Percentiles rank a stretch among this genome's conserved stretches.
Conservation (phyloP, 2,113 vertebrate genomes). For the Neomonachus schauinslandi region DNA sequence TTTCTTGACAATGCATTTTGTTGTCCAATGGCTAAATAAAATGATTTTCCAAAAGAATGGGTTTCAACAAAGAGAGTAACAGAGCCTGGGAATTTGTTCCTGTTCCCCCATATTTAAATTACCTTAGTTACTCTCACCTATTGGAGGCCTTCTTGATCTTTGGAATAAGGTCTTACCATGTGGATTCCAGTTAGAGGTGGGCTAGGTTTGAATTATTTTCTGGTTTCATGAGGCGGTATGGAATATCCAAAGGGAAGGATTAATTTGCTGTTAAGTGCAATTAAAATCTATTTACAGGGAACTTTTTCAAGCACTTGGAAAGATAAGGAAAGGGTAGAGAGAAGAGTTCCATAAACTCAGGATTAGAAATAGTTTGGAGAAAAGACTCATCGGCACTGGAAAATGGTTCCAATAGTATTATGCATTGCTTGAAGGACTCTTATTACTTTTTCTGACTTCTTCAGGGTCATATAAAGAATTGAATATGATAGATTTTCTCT, state of each 20-base stretch:
- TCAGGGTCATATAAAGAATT: not conserved
- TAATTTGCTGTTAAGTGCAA: constrained; percentile 81
- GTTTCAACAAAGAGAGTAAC: constrained; percentile 86
- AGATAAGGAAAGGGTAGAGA: constrained; percentile 50
- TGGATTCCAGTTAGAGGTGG: not conserved
- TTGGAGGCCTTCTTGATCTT: constrained; percentile 73
- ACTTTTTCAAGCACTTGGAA: constrained; percentile 65
- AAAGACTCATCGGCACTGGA: not conserved
- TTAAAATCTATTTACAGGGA: constrained; percentile 82
- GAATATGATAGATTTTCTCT: not conserved
- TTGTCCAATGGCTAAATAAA: constrained; percentile 89
- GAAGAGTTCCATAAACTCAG: constrained; percentile 49
- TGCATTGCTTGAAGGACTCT: not conserved
- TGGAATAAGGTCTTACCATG: constrained; percentile 78
- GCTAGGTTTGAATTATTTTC: constrained; percentile 65
- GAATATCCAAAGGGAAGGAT: constrained; percentile 76
- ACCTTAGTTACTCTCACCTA: constrained; percentile 80
- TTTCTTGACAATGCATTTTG: constrained; percentile 92
- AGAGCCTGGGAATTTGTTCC: constrained; percentile 78
- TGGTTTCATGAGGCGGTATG: constrained; percentile 45
- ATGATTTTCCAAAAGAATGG: constrained; percentile 88
- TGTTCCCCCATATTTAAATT: constrained; percentile 84
- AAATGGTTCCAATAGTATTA: not conserved
- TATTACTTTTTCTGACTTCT: not conserved
- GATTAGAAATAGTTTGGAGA: constrained; percentile 66